Evolutionary conservation across 2,113 vertebrate species (phyloP), one percentile per base, ranked within the genome.

Genomic region (Genyomyrus donnyi): DNA sequence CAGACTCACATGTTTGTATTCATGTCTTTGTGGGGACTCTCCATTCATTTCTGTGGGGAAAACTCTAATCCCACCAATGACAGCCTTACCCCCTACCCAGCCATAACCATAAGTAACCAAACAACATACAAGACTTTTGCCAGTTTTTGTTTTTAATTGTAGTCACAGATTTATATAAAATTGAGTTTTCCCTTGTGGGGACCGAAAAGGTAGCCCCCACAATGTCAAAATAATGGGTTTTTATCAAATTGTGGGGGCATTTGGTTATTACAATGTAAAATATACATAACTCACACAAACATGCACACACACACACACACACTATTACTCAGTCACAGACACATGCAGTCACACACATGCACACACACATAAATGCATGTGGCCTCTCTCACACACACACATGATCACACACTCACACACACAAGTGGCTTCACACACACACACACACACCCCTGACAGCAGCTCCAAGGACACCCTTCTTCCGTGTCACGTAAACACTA

Each of bases 391-490:
- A 58, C 52, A 19, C 3, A 17, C 15, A 19, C 52, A 21, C 4
- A 19, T n/a, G n/a, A n/a, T 7, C 13, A n/a, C 10, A 48, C 13
- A 52, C 24, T 8, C 45, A 85, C 88, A 62, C 35, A 88, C 48
- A 93, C 90, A 53, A 49, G 10, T 2, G 2, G 48, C 10, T 11
- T 49, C 89, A 50, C 45, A 88, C 70, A 93, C 90, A 92, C 48
- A 92, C 92, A 92, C 87, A 80, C 87, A 39, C 56, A 87, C 17
- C 48, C 27, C 90, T 31, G 89, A 92, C 93, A 91, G 92, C 91
- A 91, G 92, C 93, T 95, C 94, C 93, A 93, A 94, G 92, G 93
- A 94, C 93, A 92, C 91, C 66, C 92, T 96, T 96, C 96, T 95
- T 95, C 91, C 9, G 0, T 17, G 4, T 77, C 92, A 56, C 93